These are phyloP conservation scores for Cheilosia impressa DNA, from an alignment of 2,888 invertebrate species.

Conservation along the genomic window DNA sequence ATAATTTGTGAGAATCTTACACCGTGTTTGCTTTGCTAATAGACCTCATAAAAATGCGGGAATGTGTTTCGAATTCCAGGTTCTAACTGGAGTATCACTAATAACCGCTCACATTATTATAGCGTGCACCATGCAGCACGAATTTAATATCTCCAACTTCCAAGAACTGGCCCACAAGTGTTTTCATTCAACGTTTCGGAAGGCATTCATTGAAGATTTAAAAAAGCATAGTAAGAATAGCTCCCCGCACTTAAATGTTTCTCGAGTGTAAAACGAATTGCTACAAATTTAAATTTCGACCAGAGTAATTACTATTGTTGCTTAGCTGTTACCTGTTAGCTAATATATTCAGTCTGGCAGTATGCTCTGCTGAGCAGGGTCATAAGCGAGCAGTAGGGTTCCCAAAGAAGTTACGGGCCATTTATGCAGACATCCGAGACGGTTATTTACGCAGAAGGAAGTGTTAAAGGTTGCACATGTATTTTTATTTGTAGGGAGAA, in stretches of 20 bases:
- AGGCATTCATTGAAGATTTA: slow-evolving; percentile 43
- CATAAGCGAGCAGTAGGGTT: background rate
- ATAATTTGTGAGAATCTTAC: background rate
- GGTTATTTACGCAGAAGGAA: slow-evolving; percentile 5
- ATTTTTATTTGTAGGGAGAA: no score
- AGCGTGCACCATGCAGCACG: slow-evolving; percentile 23
- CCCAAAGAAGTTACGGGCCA: background rate
- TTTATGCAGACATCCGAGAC: background rate
- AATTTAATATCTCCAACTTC: slow-evolving; percentile 5
- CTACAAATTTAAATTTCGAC: slow-evolving; percentile 35
- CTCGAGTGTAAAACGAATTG: slow-evolving; percentile 35
- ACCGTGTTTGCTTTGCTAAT: slow-evolving; percentile 5
- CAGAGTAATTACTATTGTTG: slow-evolving; percentile 17
- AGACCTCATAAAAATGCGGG: slow-evolving; percentile 4
- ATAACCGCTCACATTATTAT: slow-evolving; percentile 46
- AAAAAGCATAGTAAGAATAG: background rate
- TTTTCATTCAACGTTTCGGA: slow-evolving; percentile 18
- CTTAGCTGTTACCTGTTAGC: slow-evolving; percentile 8
- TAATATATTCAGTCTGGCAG: slow-evolving; percentile 39
- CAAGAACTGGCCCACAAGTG: background rate
- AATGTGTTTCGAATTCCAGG: slow-evolving; percentile 36
- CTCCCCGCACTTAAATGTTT: slow-evolving; percentile 7
- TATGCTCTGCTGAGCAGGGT: slow-evolving; percentile 36
- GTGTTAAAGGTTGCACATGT: background rate
- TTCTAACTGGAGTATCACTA: slow-evolving; percentile 56